Evolutionary conservation across 2,113 vertebrate species (phyloP).

Genomic region (Camelus bactrianus): DNA sequence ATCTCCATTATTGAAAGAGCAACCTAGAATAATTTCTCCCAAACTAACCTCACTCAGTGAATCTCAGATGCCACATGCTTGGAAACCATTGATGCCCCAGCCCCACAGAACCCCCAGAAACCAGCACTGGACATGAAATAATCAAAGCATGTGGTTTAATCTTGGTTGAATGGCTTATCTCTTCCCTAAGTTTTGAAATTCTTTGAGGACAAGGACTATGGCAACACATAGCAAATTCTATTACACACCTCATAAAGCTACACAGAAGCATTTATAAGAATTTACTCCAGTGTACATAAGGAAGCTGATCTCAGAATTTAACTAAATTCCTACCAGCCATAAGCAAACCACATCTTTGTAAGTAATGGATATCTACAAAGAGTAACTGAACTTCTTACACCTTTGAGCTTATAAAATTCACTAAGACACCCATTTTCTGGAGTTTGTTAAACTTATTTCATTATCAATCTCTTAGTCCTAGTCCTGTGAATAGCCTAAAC

Average conservation of each 20-base stretch:
- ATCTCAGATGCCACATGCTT: neutral
- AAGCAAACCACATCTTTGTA: neutral
- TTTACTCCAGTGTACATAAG: neutral
- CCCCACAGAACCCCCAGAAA: neutral
- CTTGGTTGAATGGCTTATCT: neutral
- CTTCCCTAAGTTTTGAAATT: neutral
- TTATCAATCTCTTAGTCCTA: conserved; percentile 53
- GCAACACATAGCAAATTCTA: neutral
- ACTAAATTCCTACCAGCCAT: neutral
- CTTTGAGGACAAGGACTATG: neutral
- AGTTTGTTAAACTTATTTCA: conserved; percentile 60
- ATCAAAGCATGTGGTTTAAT: neutral
- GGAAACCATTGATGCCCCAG: neutral
- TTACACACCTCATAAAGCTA: neutral
- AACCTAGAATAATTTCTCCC: neutral
- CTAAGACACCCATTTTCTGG: neutral
- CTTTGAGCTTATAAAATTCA: neutral
- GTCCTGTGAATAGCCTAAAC: conserved; percentile 55
- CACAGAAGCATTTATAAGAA: neutral
- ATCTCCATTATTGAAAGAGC: neutral
- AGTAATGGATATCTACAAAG: neutral
- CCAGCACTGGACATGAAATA: neutral
- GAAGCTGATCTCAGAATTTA: conserved; percentile 17
- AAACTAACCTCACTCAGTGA: neutral
- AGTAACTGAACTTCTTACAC: neutral